Percentiles rank a stretch among this genome's conserved stretches.
These are phyloP conservation scores for Platysternon megacephalum DNA, from an alignment of 2,113 vertebrate species.

Conservation along the genomic window DNA sequence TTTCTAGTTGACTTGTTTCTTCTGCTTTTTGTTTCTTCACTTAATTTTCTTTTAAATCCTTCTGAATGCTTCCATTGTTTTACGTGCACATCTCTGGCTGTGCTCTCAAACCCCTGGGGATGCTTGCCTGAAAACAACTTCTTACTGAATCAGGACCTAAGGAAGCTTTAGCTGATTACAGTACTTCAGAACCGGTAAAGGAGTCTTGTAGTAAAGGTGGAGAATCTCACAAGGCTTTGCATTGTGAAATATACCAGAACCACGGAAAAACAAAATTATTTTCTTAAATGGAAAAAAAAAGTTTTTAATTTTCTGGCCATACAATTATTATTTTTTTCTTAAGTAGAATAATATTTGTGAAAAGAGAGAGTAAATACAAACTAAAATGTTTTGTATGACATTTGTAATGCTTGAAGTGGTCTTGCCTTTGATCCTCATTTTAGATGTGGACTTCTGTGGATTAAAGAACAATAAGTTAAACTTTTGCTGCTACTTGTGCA, in stretches of 20 bases:
- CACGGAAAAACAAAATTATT: neutral
- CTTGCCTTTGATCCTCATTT: neutral
- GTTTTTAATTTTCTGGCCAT: neutral
- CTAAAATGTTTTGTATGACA: neutral
- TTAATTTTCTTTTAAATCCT: constrained; percentile 36
- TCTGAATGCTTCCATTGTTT: constrained; percentile 2
- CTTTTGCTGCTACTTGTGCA: neutral
- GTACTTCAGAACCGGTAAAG: neutral
- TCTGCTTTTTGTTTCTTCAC: constrained; percentile 7
- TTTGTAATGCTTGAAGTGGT: neutral
- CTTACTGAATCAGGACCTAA: neutral
- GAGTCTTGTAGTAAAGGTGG: neutral
- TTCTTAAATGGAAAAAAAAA: neutral
- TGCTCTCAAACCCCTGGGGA: neutral
- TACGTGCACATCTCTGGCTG: rapidly evolving
- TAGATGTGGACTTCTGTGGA: neutral
- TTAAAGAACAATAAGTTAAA: neutral
- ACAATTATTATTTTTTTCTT: neutral
- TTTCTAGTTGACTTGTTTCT: neutral
- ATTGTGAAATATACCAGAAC: neutral
- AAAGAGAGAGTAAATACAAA: neutral
- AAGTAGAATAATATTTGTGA: neutral
- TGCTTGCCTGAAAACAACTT: neutral
- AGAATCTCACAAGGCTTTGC: neutral
- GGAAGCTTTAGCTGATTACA: neutral